These are phyloP conservation scores for Siderastrea siderea DNA, from an alignment of 92 coral and sea anemone genomes.

Conservation along the genomic window DNA sequence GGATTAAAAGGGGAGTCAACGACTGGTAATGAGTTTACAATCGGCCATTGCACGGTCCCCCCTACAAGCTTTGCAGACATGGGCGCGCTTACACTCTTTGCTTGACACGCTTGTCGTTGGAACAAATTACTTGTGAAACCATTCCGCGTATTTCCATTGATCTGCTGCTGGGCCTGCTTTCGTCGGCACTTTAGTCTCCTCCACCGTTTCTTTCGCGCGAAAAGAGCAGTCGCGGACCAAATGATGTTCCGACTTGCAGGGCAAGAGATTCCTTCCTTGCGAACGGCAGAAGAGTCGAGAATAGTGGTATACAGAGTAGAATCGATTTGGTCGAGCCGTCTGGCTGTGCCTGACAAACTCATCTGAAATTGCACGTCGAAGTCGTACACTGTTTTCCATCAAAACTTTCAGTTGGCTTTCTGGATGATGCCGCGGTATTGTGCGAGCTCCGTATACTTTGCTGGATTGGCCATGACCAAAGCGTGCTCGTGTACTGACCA, in stretches of 20 bases:
- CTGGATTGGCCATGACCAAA: conserved; percentile 7
- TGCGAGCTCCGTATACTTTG: conserved; percentile 29
- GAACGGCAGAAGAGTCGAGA: conserved; percentile 42
- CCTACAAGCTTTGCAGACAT: no score
- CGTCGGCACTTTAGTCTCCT: background rate
- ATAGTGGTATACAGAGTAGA: conserved; percentile 55
- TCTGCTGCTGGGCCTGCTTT: background rate
- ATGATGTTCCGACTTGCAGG: conserved; percentile 45
- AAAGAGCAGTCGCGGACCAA: conserved; percentile 46
- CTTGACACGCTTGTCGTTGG: no score
- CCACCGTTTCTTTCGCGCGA: conserved; percentile 45
- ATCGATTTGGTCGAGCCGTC: conserved; percentile 18
- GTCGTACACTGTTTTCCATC: conserved; percentile 27
- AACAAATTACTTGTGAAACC: no score
- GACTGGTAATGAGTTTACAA: no score
- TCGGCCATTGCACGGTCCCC: no score
- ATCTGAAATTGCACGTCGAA: conserved; percentile 29
- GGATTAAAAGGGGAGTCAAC: no score
- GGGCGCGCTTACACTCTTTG: no score
- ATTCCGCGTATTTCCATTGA: conserved; percentile 8
- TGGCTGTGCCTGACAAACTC: background rate
- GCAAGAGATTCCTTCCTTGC: conserved; percentile 41
- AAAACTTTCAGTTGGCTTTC: conserved; percentile 34
- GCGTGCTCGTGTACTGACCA: conserved; percentile 19
- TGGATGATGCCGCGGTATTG: conserved; percentile 14